These are phyloP conservation scores for Gila orcuttii DNA, from an alignment of 2,113 vertebrate species.

Conservation along the genomic window DNA sequence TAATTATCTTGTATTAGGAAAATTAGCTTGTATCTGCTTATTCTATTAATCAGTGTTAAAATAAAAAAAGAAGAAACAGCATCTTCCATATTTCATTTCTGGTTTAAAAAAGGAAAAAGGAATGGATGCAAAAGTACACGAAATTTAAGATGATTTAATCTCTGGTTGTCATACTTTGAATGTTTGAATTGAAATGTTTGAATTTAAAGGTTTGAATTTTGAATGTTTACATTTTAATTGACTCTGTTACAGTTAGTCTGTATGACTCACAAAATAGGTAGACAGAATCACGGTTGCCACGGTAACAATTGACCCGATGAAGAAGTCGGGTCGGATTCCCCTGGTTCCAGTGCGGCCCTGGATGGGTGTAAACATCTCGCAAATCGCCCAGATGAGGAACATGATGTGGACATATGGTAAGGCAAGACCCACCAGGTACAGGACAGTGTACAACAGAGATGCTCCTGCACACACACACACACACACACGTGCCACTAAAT, in stretches of 20 bases:
- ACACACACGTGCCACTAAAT: not conserved
- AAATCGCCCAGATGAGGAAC: conserved; percentile 93
- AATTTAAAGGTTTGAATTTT: not conserved
- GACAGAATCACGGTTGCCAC: conserved; percentile 83
- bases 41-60: too few relatives aligned
- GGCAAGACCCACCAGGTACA: conserved; percentile 89
- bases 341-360: conserved; percentile 90
- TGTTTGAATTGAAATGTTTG: not conserved
- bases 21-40: too few relatives aligned
- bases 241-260: not conserved
- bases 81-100: too few relatives aligned
- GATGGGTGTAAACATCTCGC: conserved; percentile 96
- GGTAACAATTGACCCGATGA: conserved; percentile 85
- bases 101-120: too few relatives aligned
- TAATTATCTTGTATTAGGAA: too few relatives aligned
- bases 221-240: not conserved
- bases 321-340: conserved; percentile 89
- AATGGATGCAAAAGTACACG: too few relatives aligned
- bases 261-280: conserved; percentile 89
- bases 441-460: conserved; percentile 80
- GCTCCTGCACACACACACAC: conserved; percentile 76
- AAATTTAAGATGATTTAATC: not conserved
- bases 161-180: not conserved
- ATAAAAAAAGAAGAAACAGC: too few relatives aligned
- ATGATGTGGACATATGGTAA: conserved; percentile 88